A percentile compares a stretch with the other conserved stretches of the same genome.
phyloP scores from a whole-genome alignment of 53 echinoderm and acorn worm species.

The Glandiceps talaboti region DNA sequence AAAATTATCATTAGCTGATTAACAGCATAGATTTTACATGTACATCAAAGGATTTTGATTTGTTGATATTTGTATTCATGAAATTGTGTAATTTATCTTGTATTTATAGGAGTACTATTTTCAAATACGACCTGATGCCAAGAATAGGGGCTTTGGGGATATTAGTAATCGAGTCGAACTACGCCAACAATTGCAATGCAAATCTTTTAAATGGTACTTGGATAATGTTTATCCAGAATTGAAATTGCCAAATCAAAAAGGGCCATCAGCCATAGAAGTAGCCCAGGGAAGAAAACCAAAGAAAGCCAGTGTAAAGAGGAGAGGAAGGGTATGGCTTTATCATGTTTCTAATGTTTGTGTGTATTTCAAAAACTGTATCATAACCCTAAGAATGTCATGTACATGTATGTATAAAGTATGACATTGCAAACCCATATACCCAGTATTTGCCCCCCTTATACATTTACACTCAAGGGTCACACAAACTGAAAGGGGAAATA shows the following conservation, averaged over 20 bases:
- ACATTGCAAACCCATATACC: no score
- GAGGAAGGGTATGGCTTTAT: not conserved
- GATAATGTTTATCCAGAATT: conserved; percentile 23
- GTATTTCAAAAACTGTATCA: no score
- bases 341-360: not conserved
- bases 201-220: not conserved
- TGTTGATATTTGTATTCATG: no score
- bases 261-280: not conserved
- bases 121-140: conserved; percentile 15
- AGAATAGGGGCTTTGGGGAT: conserved; percentile 5
- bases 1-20: no score
- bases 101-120: conserved; percentile 30
- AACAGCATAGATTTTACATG: no score
- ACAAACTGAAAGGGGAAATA: no score
- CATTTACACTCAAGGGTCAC: no score
- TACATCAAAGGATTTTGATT: no score
- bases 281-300: not conserved
- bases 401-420: no score
- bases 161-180: not conserved
- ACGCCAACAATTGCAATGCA: not conserved
- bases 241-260: conserved; percentile 30
- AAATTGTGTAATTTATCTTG: not conserved
- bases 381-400: no score
- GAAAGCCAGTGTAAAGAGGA: no score
- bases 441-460: no score